These are phyloP conservation scores for Halocaridina rubra DNA, from an alignment of 2,888 invertebrate species.

Conservation along the genomic window DNA sequence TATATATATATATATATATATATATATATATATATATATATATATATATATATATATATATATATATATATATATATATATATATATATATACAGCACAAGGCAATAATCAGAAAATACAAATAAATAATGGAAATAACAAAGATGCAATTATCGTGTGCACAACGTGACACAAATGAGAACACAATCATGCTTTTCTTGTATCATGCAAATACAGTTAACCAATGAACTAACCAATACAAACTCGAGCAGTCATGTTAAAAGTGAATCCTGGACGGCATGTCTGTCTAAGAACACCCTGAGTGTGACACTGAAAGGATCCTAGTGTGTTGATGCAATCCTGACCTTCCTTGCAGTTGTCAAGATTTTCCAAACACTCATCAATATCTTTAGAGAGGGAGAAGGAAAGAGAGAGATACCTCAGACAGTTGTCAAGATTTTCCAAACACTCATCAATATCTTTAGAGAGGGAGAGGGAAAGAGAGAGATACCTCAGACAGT, in stretches of 20 bases:
- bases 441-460: too few species aligned
- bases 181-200: too few species aligned
- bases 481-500: too few species aligned
- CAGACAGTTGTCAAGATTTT: too few species aligned
- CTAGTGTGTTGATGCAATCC: conserved; percentile 73
- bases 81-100: too few species aligned
- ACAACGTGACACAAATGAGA: too few species aligned
- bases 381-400: conserved; percentile 67
- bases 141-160: too few species aligned
- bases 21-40: conserved; percentile 3
- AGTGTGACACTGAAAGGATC: conserved; percentile 71
- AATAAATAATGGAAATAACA: too few species aligned
- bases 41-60: conserved; percentile 34
- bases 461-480: too few species aligned
- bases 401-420: too few species aligned
- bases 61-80: conserved; percentile 32
- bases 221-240: conserved; percentile 18
- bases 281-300: conserved; percentile 35
- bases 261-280: conserved; percentile 40
- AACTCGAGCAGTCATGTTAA: conserved; percentile 23
- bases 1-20: conserved; percentile 17
- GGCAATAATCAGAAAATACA: too few species aligned
- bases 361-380: conserved; percentile 67
- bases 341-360: conserved; percentile 65
- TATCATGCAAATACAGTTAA: too few species aligned